These are phyloP conservation scores for Numenius arquata DNA, from an alignment of 2,113 vertebrate genomes.

Conservation along the genomic window DNA sequence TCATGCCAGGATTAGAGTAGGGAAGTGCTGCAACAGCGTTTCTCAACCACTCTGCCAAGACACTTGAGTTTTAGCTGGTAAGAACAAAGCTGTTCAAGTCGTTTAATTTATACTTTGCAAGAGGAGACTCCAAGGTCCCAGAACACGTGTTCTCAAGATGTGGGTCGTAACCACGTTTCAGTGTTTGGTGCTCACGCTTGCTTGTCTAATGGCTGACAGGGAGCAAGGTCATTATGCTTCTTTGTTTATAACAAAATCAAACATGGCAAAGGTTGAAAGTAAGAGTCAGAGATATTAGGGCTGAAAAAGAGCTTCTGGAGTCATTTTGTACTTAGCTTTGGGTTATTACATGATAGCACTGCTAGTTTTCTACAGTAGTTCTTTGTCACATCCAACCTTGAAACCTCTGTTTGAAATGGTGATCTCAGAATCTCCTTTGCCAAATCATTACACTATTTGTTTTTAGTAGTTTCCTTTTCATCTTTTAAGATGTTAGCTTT, in stretches of 20 bases:
- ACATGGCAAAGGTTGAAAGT: neutral
- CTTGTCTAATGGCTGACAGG: neutral
- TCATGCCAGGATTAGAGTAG: neutral
- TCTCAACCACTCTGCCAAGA: neutral
- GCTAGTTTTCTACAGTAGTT: neutral
- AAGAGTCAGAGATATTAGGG: neutral
- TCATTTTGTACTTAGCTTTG: neutral
- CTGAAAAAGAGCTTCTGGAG: neutral
- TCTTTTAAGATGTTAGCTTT: slow-evolving; percentile 50
- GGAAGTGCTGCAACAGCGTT: neutral
- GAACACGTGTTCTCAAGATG: neutral
- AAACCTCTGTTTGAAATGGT: neutral
- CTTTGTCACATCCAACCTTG: neutral
- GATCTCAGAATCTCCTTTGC: slow-evolving; percentile 34
- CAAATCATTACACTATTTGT: slow-evolving; percentile 27
- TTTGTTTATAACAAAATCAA: neutral
- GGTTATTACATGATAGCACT: neutral
- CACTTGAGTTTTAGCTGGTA: neutral
- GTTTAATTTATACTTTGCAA: neutral
- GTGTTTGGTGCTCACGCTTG: neutral
- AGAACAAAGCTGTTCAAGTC: neutral
- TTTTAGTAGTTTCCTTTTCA: slow-evolving; percentile 36
- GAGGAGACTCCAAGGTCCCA: neutral
- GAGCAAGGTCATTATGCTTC: neutral
- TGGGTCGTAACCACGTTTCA: neutral